Evolutionary conservation across 1,140 invertebrate species (phyloP).

Genomic region (Uloborus diversus): DNA sequence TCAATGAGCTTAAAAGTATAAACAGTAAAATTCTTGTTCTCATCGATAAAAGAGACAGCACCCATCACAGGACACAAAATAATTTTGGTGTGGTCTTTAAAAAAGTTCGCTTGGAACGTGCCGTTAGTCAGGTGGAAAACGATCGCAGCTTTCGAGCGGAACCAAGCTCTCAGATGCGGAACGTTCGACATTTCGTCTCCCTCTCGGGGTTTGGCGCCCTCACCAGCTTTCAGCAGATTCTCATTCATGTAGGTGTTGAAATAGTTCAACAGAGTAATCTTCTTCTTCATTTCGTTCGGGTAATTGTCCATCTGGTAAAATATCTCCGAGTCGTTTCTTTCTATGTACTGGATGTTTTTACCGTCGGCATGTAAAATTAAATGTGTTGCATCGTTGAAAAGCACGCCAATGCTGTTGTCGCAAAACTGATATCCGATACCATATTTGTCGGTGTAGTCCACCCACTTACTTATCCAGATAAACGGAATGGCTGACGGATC

Average conservation of each 20-base stretch:
- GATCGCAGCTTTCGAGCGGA: conserved; percentile 91
- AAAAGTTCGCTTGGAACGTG: conserved; percentile 98
- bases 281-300: conserved; percentile 86
- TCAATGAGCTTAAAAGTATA: conserved; percentile 86
- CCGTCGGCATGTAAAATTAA: conserved; percentile 71
- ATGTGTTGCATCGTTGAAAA: conserved; percentile 74
- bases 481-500: conserved; percentile 93
- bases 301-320: conserved; percentile 87
- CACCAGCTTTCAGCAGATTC: conserved; percentile 89
- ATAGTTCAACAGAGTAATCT: conserved; percentile 95
- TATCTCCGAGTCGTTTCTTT: conserved; percentile 84
- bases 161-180: conserved; percentile 96
- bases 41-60: conserved; percentile 95
- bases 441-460: conserved; percentile 78
- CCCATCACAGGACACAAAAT: conserved; percentile 97
- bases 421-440: conserved; percentile 75
- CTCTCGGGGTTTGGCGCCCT: conserved; percentile 79
- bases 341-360: conserved; percentile 97
- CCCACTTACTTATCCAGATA: conserved; percentile 87
- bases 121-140: conserved; percentile 99
- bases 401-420: conserved; percentile 74
- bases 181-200: conserved; percentile 88
- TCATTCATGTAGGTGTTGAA: conserved; percentile 98
- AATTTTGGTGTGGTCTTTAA: conserved; percentile 94
- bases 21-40: conserved; percentile 87